phyloP scores from a whole-genome alignment of 1,140 invertebrate species.

The Popillia japonica region DNA sequence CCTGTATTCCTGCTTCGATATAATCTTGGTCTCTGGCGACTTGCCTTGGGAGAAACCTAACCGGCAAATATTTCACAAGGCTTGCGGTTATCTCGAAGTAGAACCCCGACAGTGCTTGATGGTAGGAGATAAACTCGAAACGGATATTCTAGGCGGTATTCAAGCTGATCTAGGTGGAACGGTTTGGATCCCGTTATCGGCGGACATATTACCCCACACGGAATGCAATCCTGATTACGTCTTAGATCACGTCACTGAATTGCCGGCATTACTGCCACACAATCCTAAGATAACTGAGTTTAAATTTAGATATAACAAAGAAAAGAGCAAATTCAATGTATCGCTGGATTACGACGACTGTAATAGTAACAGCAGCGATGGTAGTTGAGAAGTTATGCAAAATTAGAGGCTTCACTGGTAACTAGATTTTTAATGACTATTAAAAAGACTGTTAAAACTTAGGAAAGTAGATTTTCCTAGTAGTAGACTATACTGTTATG shows the following conservation, averaged over 20 bases:
- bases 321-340: background rate
- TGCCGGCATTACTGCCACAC: conserved; percentile 49
- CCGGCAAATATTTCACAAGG: conserved; percentile 78
- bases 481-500: too few relatives aligned
- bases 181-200: conserved; percentile 75
- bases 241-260: conserved; percentile 52
- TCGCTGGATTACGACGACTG: conserved; percentile 52
- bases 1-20: conserved; percentile 77
- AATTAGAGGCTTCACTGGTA: too few relatives aligned
- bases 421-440: too few relatives aligned
- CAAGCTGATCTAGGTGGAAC: conserved; percentile 77
- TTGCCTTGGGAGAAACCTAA: conserved; percentile 85
- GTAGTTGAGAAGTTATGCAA: conserved; percentile 53
- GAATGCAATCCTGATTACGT: conserved; percentile 51
- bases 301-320: background rate
- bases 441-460: too few relatives aligned
- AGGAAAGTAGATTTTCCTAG: too few relatives aligned
- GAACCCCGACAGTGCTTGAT: conserved; percentile 78
- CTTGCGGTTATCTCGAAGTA: conserved; percentile 77
- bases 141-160: conserved; percentile 83
- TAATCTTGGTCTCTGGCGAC: conserved; percentile 82
- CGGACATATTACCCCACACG: conserved; percentile 29
- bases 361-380: conserved; percentile 57
- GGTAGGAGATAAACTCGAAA: conserved; percentile 87
- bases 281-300: background rate